A percentile compares a stretch with the other conserved stretches of the same genome.
Conservation (phyloP, 2,113 vertebrate genomes). For the Cololabis saira region DNA sequence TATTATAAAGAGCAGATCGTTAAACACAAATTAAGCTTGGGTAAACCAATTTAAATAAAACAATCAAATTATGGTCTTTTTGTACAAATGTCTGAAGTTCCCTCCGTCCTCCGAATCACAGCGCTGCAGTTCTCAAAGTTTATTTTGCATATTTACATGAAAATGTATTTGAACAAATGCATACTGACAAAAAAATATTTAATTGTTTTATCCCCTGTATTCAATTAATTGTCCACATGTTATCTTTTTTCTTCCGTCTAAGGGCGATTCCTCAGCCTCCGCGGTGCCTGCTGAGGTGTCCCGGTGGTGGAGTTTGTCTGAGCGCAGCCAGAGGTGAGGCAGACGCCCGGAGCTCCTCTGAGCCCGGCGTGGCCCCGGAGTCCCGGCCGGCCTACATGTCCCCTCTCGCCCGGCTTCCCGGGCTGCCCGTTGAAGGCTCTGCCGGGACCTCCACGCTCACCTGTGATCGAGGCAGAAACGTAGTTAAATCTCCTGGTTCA, state of each 20-base stretch:
- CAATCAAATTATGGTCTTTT: constrained; percentile 42
- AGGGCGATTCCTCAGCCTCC: constrained; percentile 66
- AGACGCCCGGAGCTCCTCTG: constrained; percentile 81
- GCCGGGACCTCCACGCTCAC: constrained; percentile 79
- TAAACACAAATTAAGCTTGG: constrained; percentile 53
- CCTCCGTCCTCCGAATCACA: not conserved
- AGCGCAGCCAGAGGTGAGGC: constrained; percentile 77
- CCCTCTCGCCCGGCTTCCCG: constrained; percentile 79
- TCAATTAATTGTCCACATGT: constrained; percentile 13
- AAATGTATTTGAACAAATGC: constrained; percentile 42
- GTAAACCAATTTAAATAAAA: constrained; percentile 66
- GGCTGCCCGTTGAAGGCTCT: constrained; percentile 80
- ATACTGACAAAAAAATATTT: constrained; percentile 49
- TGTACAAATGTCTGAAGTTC: constrained; percentile 59
- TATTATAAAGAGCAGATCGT: constrained; percentile 77
- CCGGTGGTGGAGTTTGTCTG: constrained; percentile 52
- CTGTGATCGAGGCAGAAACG: constrained; percentile 58
- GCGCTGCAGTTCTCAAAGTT: not conserved
- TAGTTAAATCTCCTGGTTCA: constrained; percentile 26
- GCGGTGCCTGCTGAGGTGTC: constrained; percentile 45
- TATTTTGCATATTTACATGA: constrained; percentile 77
- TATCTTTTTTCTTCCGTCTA: constrained; percentile 39
- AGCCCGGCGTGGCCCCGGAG: constrained; percentile 79
- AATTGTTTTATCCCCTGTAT: constrained; percentile 19
- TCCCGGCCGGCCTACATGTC: constrained; percentile 76